Evolutionary conservation across 1,140 invertebrate genomes (phyloP).

Genomic region (Heliconius himera): DNA sequence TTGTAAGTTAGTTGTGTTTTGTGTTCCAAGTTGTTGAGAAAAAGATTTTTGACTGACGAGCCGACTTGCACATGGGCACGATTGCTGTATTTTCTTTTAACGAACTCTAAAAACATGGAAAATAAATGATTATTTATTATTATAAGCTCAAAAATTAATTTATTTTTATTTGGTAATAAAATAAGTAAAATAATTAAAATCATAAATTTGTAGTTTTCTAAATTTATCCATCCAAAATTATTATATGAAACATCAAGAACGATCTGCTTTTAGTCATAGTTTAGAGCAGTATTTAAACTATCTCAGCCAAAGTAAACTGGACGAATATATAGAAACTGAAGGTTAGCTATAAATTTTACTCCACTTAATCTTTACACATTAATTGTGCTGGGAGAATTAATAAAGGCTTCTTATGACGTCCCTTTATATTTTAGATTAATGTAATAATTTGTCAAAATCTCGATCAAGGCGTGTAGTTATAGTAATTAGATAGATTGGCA

Average conservation of each 20-base stretch:
- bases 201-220: no score
- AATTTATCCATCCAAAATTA: not conserved
- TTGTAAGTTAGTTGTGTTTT: no score
- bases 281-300: not conserved
- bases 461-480: not conserved
- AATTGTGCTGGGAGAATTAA: not conserved
- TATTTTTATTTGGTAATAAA: no score
- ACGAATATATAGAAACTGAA: not conserved
- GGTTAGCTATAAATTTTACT: not conserved
- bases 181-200: no score
- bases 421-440: not conserved
- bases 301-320: not conserved
- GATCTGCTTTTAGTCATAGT: not conserved
- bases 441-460: conserved; percentile 10
- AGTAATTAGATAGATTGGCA: conserved; percentile 22
- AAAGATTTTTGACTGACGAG: no score
- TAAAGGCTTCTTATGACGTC: not conserved
- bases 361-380: not conserved
- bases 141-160: no score
- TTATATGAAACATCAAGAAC: not conserved
- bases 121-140: no score
- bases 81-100: no score
- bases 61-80: no score
- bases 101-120: no score
- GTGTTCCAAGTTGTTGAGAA: no score